Evolutionary conservation across 2,797 vertebrate species (phyloP).

Genomic region (Mareca strepera): DNA sequence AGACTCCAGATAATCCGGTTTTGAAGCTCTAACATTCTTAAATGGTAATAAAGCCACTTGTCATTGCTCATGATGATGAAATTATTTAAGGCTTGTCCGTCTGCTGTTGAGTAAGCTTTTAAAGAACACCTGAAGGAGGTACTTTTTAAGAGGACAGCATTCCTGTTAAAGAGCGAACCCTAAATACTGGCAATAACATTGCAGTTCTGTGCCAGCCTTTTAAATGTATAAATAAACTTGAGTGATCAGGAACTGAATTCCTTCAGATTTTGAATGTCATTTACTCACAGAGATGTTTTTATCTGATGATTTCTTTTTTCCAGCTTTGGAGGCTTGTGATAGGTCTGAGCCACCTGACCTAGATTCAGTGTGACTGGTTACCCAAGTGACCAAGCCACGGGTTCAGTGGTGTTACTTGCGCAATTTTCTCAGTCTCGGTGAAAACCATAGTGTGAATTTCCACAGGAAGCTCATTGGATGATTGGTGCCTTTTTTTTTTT

Average conservation of each 20-base stretch:
- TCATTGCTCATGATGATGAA: not conserved
- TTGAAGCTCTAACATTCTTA: not conserved
- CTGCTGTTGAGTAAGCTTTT: not conserved
- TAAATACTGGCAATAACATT: not conserved
- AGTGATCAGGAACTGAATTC: not conserved
- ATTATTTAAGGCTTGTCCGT: not conserved
- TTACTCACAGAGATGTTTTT: not conserved
- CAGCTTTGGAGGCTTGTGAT: not conserved
- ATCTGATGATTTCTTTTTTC: not conserved
- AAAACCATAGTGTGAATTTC: not conserved
- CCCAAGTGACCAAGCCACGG: not conserved
- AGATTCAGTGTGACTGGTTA: not conserved
- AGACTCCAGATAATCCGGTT: not conserved
- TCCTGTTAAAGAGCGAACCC: not conserved
- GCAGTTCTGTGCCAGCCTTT: not conserved
- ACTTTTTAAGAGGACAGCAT: not conserved
- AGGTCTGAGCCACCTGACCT: not conserved
- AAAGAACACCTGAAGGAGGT: not conserved
- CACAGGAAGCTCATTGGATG: not conserved
- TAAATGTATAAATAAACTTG: not conserved
- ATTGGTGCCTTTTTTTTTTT: not conserved
- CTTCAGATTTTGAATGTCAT: not conserved
- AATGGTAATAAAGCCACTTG: not conserved
- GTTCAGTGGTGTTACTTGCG: not conserved
- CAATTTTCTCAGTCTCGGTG: not conserved